Conservation (phyloP, 2,888 invertebrate genomes). For the Drosophila suboccidentalis region DNA sequence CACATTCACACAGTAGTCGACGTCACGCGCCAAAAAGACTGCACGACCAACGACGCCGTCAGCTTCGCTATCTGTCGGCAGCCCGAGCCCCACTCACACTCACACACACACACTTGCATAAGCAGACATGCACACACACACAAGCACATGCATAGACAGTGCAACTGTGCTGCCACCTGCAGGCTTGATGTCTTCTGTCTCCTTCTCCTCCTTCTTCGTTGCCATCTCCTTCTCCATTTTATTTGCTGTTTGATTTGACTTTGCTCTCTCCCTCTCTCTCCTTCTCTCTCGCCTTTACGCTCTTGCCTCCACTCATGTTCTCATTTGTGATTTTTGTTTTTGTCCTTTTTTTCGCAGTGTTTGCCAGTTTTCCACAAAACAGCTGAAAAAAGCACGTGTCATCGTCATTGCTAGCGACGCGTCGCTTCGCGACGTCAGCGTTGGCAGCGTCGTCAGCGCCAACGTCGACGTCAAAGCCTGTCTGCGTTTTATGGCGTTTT, state of each 20-base stretch:
- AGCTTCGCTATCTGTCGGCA: slow-evolving; percentile 57
- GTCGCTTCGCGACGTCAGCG: slow-evolving; percentile 14
- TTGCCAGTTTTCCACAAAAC: slow-evolving; percentile 82
- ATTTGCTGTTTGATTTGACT: slow-evolving; percentile 58
- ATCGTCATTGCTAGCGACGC: slow-evolving; percentile 60
- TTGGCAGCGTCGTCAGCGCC: slow-evolving; percentile 13
- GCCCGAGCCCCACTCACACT: slow-evolving; percentile 33
- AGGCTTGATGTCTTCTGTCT: slow-evolving; percentile 48
- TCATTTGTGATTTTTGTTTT: slow-evolving; percentile 70
- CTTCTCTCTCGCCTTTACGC: slow-evolving; percentile 12
- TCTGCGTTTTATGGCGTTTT: slow-evolving; percentile 69
- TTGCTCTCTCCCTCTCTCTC: slow-evolving; percentile 20
- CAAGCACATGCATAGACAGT: slow-evolving; percentile 22
- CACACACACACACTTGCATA: slow-evolving; percentile 15
- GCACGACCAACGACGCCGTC: slow-evolving; percentile 48
- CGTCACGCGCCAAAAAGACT: slow-evolving; percentile 79
- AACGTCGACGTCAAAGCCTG: slow-evolving; percentile 59
- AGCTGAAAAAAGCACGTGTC: slow-evolving; percentile 85
- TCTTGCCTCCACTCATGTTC: slow-evolving; percentile 30
- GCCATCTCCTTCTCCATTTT: slow-evolving; percentile 31
- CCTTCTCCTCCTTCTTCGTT: slow-evolving; percentile 10
- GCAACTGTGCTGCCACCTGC: slow-evolving; percentile 72
- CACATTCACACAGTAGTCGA: slow-evolving; percentile 42
- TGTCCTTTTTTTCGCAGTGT: slow-evolving; percentile 74
- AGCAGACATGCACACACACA: slow-evolving; percentile 15